Conservation (phyloP, 2,888 invertebrate genomes). For the Ophion slaviceki region DNA sequence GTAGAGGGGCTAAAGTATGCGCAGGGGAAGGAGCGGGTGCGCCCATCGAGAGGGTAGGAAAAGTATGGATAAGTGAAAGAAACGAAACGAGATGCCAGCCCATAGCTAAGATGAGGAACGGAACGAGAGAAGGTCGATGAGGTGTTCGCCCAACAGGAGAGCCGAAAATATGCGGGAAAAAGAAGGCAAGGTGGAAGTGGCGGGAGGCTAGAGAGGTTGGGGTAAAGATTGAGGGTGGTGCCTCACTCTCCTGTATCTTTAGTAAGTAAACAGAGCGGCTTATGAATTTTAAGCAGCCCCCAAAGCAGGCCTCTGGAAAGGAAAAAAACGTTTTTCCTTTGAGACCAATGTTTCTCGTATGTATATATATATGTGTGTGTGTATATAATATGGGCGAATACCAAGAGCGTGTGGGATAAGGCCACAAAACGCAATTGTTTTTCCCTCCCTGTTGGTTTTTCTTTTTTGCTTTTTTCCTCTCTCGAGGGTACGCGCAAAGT, state of each 20-base stretch:
- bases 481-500: slow-evolving; percentile 34
- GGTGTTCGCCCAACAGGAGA: slow-evolving; percentile 39
- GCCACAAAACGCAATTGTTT: not conserved
- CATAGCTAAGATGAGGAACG: slow-evolving; percentile 22
- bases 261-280: slow-evolving; percentile 82
- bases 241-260: slow-evolving; percentile 77
- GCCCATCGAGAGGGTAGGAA: not conserved
- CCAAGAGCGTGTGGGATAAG: slow-evolving; percentile 17
- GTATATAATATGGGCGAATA: slow-evolving; percentile 15
- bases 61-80: slow-evolving; percentile 37
- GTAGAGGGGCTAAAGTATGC: slow-evolving; percentile 1
- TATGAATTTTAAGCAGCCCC: slow-evolving; percentile 82
- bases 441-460: not conserved
- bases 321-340: slow-evolving; percentile 73
- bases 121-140: slow-evolving; percentile 38
- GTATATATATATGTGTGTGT: not conserved
- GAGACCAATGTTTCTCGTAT: slow-evolving; percentile 69
- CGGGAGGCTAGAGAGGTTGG: not conserved
- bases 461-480: not conserved
- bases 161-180: slow-evolving; percentile 32
- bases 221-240: slow-evolving; percentile 43
- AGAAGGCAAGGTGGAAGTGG: slow-evolving; percentile 15
- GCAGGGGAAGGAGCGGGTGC: not conserved
- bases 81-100: slow-evolving; percentile 19
- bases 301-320: slow-evolving; percentile 60